Evolutionary conservation across 2,797 vertebrate genomes (phyloP).

Genomic region (Eleutherodactylus coqui): DNA sequence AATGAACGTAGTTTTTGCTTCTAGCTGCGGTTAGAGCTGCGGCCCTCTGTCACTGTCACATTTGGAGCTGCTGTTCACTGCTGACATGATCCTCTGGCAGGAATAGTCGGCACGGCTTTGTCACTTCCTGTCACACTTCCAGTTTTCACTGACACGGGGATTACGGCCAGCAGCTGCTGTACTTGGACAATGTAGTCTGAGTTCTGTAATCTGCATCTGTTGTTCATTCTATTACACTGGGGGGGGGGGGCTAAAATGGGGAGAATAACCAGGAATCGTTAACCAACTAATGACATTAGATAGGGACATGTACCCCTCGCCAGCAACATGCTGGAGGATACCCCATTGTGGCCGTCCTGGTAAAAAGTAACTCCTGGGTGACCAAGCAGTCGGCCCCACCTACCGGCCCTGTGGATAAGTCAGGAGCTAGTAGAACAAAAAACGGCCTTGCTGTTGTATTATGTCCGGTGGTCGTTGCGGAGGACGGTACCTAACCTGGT

Average conservation of each 20-base stretch:
- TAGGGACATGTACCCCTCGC: no score
- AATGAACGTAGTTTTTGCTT: background rate
- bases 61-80: background rate
- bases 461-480: no score
- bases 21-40: background rate
- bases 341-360: no score
- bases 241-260: background rate
- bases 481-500: no score
- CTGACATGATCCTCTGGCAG: slow-evolving; percentile 15
- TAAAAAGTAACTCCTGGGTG: no score
- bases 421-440: no score
- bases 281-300: no score
- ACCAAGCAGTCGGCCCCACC: no score
- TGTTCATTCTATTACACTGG: background rate
- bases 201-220: background rate
- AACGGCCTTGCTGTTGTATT: no score
- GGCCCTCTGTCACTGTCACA: background rate
- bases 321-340: no score
- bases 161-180: background rate
- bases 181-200: background rate
- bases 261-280: no score
- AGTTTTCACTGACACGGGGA: slow-evolving; percentile 16
- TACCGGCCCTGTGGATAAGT: no score
- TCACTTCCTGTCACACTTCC: slow-evolving; percentile 36
- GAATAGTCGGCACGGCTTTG: background rate